Evolutionary conservation across 2,888 invertebrate genomes (phyloP).

Genomic region (Theodoxus fluviatilis): DNA sequence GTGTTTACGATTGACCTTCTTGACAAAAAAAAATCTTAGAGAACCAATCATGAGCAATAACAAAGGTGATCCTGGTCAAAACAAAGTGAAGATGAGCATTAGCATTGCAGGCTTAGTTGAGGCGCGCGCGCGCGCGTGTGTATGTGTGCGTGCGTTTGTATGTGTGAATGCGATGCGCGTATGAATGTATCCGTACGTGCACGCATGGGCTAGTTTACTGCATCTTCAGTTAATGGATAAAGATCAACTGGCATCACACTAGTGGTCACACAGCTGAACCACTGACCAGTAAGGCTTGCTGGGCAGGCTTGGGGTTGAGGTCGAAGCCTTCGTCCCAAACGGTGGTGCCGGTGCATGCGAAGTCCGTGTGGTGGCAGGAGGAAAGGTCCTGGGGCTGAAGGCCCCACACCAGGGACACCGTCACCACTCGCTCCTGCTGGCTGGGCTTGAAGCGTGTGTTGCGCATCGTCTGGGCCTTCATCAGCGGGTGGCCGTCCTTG

Average conservation of each 20-base stretch:
- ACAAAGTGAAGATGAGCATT: too few relatives aligned
- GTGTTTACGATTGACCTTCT: too few relatives aligned
- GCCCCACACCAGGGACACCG: slow-evolving; percentile 51
- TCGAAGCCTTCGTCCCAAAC: slow-evolving; percentile 53
- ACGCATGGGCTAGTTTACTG: too few relatives aligned
- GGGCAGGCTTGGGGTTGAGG: slow-evolving; percentile 48
- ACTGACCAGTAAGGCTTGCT: slow-evolving; percentile 51
- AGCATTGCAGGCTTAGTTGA: too few relatives aligned
- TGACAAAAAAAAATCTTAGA: too few relatives aligned
- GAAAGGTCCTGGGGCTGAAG: slow-evolving; percentile 39
- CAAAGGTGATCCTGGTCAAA: too few relatives aligned
- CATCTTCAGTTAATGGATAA: too few relatives aligned
- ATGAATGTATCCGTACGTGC: neutral
- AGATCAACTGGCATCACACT: too few relatives aligned
- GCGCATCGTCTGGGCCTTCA: slow-evolving; percentile 40
- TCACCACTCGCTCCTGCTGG: slow-evolving; percentile 26
- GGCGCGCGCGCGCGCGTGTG: too few relatives aligned
- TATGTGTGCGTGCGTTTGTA: too few relatives aligned
- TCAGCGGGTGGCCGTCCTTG: slow-evolving; percentile 42
- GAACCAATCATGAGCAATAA: too few relatives aligned
- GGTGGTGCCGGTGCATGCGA: slow-evolving; percentile 44
- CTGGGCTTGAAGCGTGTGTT: slow-evolving; percentile 43
- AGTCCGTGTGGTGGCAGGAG: slow-evolving; percentile 38
- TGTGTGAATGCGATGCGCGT: neutral
- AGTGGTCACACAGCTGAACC: neutral